A percentile compares a stretch with the other conserved stretches of the same genome.
These are phyloP conservation scores for Drosophila paulistorum DNA, from an alignment of 1,140 invertebrate species.

Conservation along the genomic window DNA sequence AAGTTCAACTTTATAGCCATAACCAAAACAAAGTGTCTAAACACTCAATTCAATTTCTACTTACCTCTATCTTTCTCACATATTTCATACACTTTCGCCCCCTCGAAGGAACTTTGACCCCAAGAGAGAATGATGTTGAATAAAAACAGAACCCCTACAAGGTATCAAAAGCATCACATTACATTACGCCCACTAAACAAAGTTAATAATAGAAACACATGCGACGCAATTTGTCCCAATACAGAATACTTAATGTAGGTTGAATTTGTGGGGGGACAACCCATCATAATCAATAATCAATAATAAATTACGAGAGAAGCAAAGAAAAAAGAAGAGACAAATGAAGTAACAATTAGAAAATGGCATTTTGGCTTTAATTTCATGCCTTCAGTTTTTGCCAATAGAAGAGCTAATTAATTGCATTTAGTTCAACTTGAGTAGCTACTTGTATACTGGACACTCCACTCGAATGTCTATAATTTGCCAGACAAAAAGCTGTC, in stretches of 20 bases:
- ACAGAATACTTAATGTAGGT: constrained; percentile 7
- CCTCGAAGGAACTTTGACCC: constrained; percentile 46
- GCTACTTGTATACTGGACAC: constrained; percentile 52
- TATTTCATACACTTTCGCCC: background rate
- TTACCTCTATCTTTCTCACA: background rate
- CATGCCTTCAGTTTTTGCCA: constrained; percentile 44
- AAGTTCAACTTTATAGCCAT: background rate
- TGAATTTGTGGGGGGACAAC: background rate
- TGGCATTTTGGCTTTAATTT: constrained; percentile 57
- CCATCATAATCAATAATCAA: constrained; percentile 70
- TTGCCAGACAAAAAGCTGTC: constrained; percentile 51
- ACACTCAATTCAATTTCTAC: background rate
- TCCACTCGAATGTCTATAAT: constrained; percentile 64
- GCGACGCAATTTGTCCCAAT: constrained; percentile 24
- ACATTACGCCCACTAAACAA: constrained; percentile 7
- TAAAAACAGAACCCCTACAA: constrained; percentile 45
- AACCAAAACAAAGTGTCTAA: background rate
- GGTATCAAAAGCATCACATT: constrained; percentile 26
- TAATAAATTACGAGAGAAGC: constrained; percentile 29
- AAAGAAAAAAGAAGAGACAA: constrained; percentile 35
- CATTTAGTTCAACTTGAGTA: constrained; percentile 45
- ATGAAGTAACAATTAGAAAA: constrained; percentile 55
- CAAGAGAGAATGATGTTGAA: constrained; percentile 1
- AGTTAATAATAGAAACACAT: constrained; percentile 57
- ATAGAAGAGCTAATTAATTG: constrained; percentile 66